Evolutionary conservation across 1,140 invertebrate species (phyloP).

Genomic region (Bilobella aurantiaca): DNA sequence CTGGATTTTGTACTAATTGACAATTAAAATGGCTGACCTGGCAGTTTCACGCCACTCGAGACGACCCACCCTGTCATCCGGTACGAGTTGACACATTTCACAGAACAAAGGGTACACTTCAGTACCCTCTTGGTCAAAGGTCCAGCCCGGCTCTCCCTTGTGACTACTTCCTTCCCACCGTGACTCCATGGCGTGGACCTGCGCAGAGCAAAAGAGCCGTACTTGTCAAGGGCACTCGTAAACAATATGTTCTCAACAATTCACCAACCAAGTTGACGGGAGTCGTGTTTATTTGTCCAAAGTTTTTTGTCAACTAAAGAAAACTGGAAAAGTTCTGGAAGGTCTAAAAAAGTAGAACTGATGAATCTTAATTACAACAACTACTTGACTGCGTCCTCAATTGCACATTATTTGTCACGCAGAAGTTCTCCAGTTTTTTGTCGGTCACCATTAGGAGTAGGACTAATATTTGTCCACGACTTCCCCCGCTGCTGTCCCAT

Average conservation of each 20-base stretch:
- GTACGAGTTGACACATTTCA: conserved; percentile 39
- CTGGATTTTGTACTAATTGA: too few relatives aligned
- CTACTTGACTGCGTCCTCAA: neutral
- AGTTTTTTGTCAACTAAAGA: too few relatives aligned
- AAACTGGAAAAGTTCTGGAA: too few relatives aligned
- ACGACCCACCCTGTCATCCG: conserved; percentile 38
- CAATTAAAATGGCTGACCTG: conserved; percentile 37
- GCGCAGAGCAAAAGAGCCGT: too few relatives aligned
- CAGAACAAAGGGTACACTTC: conserved; percentile 39
- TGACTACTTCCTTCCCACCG: neutral
- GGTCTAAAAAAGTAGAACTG: neutral
- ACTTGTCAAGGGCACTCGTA: too few relatives aligned
- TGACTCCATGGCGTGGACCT: neutral
- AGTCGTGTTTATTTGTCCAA: too few relatives aligned
- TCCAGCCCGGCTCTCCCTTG: neutral
- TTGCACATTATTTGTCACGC: neutral
- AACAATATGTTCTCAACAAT: too few relatives aligned
- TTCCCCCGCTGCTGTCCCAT: neutral
- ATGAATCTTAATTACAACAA: neutral
- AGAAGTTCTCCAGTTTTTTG: too few relatives aligned
- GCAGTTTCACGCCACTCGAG: conserved; percentile 48
- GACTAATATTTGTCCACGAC: too few relatives aligned
- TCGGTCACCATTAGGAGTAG: too few relatives aligned
- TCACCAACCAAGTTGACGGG: too few relatives aligned
- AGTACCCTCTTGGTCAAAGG: neutral